Evolutionary conservation across 1,140 invertebrate species (phyloP).

Genomic region (Eueides isabella): DNA sequence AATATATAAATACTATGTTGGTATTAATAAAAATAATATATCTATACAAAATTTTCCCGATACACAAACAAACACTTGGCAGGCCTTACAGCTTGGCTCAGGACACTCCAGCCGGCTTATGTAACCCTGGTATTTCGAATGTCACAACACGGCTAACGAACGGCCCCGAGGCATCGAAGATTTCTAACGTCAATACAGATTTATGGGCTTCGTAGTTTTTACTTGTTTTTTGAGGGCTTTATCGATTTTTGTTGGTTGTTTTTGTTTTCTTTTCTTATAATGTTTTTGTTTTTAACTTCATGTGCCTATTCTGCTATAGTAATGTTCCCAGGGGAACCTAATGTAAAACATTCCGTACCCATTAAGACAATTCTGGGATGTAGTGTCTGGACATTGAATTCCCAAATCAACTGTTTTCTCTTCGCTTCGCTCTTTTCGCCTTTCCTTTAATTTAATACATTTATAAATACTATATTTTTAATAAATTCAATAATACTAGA

Average conservation of each 20-base stretch:
- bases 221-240: not conserved
- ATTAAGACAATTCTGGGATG: too few relatives aligned
- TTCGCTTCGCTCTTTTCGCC: too few relatives aligned
- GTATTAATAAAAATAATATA: not conserved
- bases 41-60: not conserved
- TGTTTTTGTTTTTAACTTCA: too few relatives aligned
- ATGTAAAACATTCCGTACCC: too few relatives aligned
- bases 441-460: too few relatives aligned
- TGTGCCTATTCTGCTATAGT: too few relatives aligned
- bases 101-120: conserved; percentile 17
- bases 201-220: conserved; percentile 12
- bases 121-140: conserved; percentile 23
- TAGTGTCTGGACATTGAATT: too few relatives aligned
- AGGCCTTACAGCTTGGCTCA: conserved; percentile 23
- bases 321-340: too few relatives aligned
- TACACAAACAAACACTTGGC: conserved; percentile 1
- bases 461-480: too few relatives aligned
- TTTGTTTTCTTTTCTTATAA: not conserved
- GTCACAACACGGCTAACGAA: conserved; percentile 22
- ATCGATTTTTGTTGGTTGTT: not conserved
- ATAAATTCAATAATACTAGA: too few relatives aligned
- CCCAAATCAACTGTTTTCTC: too few relatives aligned
- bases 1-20: too few relatives aligned
- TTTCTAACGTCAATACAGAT: conserved; percentile 25
- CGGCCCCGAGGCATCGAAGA: conserved; percentile 21